phyloP scores from a whole-genome alignment of 2,113 vertebrate species.

The Grantiella picta region DNA sequence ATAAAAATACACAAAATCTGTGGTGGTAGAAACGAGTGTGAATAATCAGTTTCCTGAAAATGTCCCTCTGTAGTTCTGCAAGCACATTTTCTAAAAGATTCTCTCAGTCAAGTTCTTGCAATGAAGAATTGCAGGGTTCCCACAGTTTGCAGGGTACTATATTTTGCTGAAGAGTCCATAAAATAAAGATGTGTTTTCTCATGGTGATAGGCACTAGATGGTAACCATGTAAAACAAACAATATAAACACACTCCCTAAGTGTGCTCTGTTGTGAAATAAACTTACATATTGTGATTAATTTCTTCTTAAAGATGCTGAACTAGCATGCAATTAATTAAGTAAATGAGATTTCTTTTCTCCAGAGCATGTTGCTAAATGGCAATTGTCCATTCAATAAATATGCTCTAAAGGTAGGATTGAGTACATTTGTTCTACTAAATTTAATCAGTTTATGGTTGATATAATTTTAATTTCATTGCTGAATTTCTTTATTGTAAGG shows the following conservation, averaged over 20 bases:
- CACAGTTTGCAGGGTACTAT: neutral
- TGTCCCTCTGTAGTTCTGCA: neutral
- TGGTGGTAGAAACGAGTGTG: rapidly evolving
- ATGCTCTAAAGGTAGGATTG: neutral
- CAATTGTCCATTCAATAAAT: constrained; percentile 47
- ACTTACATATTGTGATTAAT: neutral
- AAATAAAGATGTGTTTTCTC: neutral
- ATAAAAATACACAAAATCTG: neutral
- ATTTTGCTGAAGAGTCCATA: neutral
- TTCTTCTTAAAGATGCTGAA: constrained; percentile 6
- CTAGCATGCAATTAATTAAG: constrained; percentile 3
- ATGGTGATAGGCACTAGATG: neutral
- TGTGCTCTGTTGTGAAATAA: neutral
- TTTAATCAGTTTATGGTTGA: constrained; percentile 20
- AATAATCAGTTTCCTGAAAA: neutral
- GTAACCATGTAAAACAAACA: neutral
- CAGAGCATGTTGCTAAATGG: neutral
- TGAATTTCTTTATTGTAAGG: neutral
- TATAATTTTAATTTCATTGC: constrained; percentile 8
- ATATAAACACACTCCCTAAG: neutral
- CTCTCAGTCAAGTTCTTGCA: neutral
- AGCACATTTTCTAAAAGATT: neutral
- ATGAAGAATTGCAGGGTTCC: neutral
- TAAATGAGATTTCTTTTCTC: neutral
- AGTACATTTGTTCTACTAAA: constrained; percentile 40